Percentiles rank a stretch among this genome's conserved stretches.
phyloP scores from a whole-genome alignment of 2,888 invertebrate species.

The Lepidocyrtoides sp. region DNA sequence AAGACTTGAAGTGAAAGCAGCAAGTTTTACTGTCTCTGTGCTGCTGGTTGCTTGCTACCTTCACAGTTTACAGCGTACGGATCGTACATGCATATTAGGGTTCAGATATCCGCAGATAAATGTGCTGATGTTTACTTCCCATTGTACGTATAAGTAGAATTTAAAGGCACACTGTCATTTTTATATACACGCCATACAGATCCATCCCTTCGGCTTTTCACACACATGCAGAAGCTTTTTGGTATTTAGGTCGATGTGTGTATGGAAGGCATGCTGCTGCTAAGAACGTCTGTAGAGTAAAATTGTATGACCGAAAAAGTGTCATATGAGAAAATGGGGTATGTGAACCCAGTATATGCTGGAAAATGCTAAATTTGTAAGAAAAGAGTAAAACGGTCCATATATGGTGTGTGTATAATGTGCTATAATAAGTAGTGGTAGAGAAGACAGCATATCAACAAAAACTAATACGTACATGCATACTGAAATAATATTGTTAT shows the following conservation, averaged over 20 bases:
- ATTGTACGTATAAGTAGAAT: background rate
- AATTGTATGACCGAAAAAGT: slow-evolving; percentile 39
- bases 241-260: slow-evolving; percentile 71
- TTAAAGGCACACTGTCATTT: background rate
- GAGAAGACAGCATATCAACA: background rate
- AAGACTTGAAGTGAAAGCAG: background rate
- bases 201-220: slow-evolving; percentile 5
- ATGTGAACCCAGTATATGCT: background rate
- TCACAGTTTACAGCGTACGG: background rate
- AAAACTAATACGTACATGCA: too few relatives aligned
- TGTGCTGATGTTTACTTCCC: background rate
- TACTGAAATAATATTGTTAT: slow-evolving; percentile 2
- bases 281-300: slow-evolving; percentile 19
- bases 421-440: background rate
- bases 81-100: background rate
- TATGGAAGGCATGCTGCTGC: slow-evolving; percentile 13
- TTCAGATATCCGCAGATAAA: background rate
- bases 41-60: background rate
- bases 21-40: background rate
- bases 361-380: slow-evolving; percentile 31
- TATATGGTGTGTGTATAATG: background rate
- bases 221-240: slow-evolving; percentile 2
- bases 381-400: slow-evolving; percentile 29
- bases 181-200: slow-evolving; percentile 8
- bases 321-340: slow-evolving; percentile 56